phyloP scores from a whole-genome alignment of 2,113 vertebrate species.

The Pithys albifrons region DNA sequence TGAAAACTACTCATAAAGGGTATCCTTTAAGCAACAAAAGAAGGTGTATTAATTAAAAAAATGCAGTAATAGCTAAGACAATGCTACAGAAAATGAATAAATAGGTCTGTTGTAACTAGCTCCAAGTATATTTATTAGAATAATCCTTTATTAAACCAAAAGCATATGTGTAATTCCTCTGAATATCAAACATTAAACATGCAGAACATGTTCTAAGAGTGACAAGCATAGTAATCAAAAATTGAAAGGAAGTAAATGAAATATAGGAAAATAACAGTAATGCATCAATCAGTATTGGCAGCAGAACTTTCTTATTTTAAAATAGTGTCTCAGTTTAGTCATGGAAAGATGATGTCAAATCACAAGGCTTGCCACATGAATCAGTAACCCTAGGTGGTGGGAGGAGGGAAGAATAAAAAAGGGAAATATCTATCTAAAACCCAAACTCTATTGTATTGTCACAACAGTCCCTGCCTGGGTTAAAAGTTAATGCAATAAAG shows the following conservation, averaged over 20 bases:
- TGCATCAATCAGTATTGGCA: not conserved
- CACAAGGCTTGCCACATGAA: not conserved
- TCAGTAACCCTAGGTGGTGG: not conserved
- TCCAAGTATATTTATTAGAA: not conserved
- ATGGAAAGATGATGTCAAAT: not conserved
- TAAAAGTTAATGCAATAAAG: not conserved
- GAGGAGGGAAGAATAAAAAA: not conserved
- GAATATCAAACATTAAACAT: conserved; percentile 4
- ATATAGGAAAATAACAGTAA: conserved; percentile 4
- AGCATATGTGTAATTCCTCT: not conserved
- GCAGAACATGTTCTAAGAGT: not conserved
- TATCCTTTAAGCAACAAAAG: not conserved
- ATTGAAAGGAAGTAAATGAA: not conserved
- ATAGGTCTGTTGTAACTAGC: not conserved
- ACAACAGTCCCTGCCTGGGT: not conserved
- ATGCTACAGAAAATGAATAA: not conserved
- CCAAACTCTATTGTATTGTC: not conserved
- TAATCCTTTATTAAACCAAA: not conserved
- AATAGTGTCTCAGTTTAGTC: not conserved
- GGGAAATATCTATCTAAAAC: not conserved
- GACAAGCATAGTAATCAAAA: conserved; percentile 7
- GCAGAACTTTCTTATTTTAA: not conserved
- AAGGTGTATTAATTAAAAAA: not conserved
- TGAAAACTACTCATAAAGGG: not conserved
- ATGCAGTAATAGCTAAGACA: not conserved